Base-by-base conservation (phyloP, 1,140 invertebrate genomes). In the Acromyrmex echinatior region DNA sequence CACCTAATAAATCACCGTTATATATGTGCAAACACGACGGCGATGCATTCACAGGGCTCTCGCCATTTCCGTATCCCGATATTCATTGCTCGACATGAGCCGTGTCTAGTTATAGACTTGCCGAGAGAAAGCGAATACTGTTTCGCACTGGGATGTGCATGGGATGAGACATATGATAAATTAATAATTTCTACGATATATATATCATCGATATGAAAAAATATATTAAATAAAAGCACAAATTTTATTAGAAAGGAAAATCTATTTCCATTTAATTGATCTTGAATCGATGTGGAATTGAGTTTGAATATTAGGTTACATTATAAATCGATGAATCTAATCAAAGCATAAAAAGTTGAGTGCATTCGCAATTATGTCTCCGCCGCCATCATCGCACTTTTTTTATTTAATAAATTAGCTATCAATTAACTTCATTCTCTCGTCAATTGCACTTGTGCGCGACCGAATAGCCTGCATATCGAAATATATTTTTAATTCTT, bases 1-100 rank as follows among this genome's bases (percentile, higher is more conserved):
- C 71, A 88, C 73, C 87, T 87, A 89, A 92, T 92, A 92, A 92
- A 92, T 92, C 92, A 92, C 85, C 80, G 85, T 87, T 91, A 74
- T 88, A 84, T 91, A 80, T 92, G 77, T 70, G 58, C 71, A 49
- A 86, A 68, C 28, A 82, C 25, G 86, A 85, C 63, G 21, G 56
- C 62, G 58, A 77, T 53, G 66, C 70, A 62, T 62, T 45, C 79
- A 63, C 63, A 14, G 77, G 39, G 31, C 53, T 70, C 45, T 86
- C 68, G 71, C 35, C 63, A 82, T 70, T 58, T 70, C 58, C 45
- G 65, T 68, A 25, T 66, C 25, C 28, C 77, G 56, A 86, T 63
- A 78, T 85, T 88, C 49, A 65, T 87, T 65, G 49, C 51, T 65
- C 60, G 65, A 35, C 63, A 78, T 74, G 62, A 28, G 58, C 82